Conservation (phyloP, 53 echinoderm and acorn worm genomes). For the Luidia sarsii region DNA sequence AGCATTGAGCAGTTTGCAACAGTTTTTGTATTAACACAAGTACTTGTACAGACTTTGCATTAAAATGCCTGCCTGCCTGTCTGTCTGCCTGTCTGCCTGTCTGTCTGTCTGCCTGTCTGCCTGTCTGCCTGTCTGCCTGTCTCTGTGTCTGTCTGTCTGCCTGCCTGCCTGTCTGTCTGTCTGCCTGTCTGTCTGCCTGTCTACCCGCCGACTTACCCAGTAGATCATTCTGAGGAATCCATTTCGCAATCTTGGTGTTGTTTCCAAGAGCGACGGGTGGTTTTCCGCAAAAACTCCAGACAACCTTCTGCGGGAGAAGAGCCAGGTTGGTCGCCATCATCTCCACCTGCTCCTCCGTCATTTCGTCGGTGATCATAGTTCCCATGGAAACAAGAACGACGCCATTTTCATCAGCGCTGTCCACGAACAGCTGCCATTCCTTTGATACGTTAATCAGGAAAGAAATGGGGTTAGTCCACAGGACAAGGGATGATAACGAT, state of each 20-base stretch:
- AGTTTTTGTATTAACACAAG: no score
- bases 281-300: slow-evolving; percentile 64
- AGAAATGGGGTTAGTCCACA: no score
- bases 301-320: slow-evolving; percentile 61
- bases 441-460: no score
- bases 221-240: slow-evolving; percentile 72
- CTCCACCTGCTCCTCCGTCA: not conserved
- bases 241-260: slow-evolving; percentile 55
- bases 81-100: no score
- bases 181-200: no score
- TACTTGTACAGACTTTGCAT: no score
- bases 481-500: not conserved
- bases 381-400: not conserved
- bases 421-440: not conserved
- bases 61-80: no score
- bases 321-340: not conserved
- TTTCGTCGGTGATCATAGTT: not conserved
- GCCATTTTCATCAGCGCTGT: not conserved
- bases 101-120: no score
- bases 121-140: no score
- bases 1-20: no score
- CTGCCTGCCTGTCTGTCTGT: no score
- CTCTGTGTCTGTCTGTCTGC: no score
- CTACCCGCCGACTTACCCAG: slow-evolving; percentile 57
- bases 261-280: slow-evolving; percentile 46